Percentiles rank a stretch among this genome's conserved stretches.
Evolutionary conservation across 2,797 vertebrate species (phyloP).

Genomic region (Manis crassicaudata): DNA sequence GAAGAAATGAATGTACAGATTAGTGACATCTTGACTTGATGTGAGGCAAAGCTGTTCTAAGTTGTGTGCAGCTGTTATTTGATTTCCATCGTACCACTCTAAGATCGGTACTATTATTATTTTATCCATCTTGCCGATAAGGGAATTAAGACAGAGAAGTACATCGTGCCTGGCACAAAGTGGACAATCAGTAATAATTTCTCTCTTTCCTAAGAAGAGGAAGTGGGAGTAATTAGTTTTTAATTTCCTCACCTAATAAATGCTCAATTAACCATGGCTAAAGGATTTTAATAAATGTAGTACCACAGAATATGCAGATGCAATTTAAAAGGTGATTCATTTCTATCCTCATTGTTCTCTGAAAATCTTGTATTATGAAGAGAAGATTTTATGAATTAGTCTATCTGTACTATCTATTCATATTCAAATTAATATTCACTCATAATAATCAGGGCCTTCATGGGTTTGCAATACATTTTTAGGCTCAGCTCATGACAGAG

Average conservation of each 20-base stretch:
- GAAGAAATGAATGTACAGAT: background rate
- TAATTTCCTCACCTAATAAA: background rate
- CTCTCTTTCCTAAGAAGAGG: background rate
- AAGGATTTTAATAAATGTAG: background rate
- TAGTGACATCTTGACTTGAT: background rate
- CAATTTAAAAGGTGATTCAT: background rate
- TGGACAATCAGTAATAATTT: background rate
- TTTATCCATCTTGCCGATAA: background rate
- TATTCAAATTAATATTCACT: background rate
- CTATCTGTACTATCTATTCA: background rate
- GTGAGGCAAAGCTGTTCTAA: background rate
- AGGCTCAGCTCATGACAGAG: background rate
- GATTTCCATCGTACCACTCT: background rate
- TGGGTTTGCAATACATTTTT: background rate
- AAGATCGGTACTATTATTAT: background rate
- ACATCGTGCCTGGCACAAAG: background rate
- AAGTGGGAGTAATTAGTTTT: background rate
- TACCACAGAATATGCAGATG: background rate
- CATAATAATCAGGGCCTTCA: background rate
- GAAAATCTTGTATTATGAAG: background rate
- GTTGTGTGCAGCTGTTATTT: background rate
- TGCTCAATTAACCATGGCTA: background rate
- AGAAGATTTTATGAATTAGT: slow-evolving; percentile 1
- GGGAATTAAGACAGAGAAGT: background rate
- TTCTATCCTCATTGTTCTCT: background rate